phyloP scores from a whole-genome alignment of 1,140 invertebrate genomes.

The Oedothorax gibbosus region DNA sequence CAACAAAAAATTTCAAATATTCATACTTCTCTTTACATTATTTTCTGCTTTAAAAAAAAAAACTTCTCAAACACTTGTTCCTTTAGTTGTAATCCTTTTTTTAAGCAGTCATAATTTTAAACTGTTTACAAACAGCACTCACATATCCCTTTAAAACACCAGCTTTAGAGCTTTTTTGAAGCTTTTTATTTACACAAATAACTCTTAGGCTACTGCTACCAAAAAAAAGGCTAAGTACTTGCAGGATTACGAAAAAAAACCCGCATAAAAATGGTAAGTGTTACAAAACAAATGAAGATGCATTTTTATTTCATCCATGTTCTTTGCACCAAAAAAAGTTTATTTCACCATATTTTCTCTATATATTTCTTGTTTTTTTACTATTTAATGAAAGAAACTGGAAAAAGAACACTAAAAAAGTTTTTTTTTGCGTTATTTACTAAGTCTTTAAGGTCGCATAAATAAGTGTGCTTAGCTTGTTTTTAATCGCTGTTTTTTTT shows the following conservation, averaged over 20 bases:
- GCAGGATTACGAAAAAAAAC: not conserved
- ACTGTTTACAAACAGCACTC: too few species aligned
- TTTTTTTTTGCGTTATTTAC: constrained; percentile 18
- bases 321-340: constrained; percentile 6
- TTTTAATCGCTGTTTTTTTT: constrained; percentile 16
- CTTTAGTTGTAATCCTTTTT: too few species aligned
- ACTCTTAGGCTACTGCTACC: constrained; percentile 12
- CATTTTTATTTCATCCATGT: constrained; percentile 33
- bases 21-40: too few species aligned
- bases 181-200: constrained; percentile 21
- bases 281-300: constrained; percentile 29
- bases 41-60: too few species aligned
- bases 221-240: constrained; percentile 9
- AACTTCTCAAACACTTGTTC: too few species aligned
- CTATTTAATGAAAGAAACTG: not conserved
- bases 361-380: constrained; percentile 7
- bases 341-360: constrained; percentile 7
- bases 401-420: not conserved
- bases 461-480: constrained; percentile 22
- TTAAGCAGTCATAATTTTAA: too few species aligned
- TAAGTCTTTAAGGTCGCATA: constrained; percentile 15
- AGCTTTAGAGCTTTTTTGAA: too few species aligned
- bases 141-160: too few species aligned
- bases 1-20: too few species aligned
- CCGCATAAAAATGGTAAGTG: not conserved